phyloP scores from a whole-genome alignment of 2,113 vertebrate genomes.

The Zosterops borbonicus region DNA sequence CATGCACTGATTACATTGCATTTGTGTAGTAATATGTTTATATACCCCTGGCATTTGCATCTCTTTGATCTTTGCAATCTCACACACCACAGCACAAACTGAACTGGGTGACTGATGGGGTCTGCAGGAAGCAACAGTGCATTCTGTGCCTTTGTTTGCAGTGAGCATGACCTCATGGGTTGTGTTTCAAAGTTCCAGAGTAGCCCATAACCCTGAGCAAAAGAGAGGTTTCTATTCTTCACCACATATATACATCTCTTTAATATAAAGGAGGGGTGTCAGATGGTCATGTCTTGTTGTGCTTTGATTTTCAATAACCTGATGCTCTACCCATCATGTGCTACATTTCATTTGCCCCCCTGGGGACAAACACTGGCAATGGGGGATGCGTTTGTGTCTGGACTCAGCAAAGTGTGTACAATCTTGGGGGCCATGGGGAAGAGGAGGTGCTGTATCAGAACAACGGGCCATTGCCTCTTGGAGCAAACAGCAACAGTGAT shows the following conservation, averaged over 20 bases:
- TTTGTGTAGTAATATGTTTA: background rate
- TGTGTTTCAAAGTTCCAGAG: background rate
- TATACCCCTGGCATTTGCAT: background rate
- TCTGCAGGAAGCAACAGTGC: background rate
- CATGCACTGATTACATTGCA: too few relatives aligned
- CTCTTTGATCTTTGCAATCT: background rate
- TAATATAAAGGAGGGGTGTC: background rate
- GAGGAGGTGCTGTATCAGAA: background rate
- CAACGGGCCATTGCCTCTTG: background rate
- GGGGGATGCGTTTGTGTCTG: background rate
- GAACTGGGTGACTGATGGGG: background rate
- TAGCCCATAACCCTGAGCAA: background rate
- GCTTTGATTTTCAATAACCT: background rate
- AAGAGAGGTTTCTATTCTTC: background rate
- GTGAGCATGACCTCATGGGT: background rate
- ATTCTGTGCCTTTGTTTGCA: background rate
- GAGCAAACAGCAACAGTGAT: background rate
- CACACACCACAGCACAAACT: background rate
- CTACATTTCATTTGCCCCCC: background rate
- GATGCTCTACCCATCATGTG: background rate
- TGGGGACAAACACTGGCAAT: rapidly evolving
- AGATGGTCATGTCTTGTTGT: background rate
- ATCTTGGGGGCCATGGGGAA: rapidly evolving
- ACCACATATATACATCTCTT: background rate
- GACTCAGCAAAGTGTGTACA: rapidly evolving